These are phyloP conservation scores for Anguilla marmorata DNA, from an alignment of 2,797 vertebrate genomes.

Conservation along the genomic window DNA sequence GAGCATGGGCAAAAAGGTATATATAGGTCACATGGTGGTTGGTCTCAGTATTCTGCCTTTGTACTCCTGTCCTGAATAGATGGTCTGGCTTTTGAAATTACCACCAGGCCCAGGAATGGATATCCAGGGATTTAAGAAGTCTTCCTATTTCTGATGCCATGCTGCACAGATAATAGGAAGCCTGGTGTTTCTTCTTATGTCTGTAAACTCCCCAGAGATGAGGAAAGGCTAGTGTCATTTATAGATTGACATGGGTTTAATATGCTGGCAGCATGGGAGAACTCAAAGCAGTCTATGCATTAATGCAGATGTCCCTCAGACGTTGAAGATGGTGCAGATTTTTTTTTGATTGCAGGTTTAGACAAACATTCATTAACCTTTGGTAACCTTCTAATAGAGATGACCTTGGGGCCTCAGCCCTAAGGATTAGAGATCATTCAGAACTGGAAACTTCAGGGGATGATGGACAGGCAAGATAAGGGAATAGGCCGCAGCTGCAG, in stretches of 20 bases:
- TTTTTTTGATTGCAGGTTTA: not conserved
- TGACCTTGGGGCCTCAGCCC: not conserved
- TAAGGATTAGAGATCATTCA: not conserved
- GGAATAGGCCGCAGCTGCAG: not conserved
- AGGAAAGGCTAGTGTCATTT: not conserved
- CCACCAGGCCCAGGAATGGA: slow-evolving; percentile 45
- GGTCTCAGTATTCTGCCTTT: slow-evolving; percentile 45
- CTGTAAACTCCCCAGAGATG: not conserved
- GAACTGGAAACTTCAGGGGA: not conserved
- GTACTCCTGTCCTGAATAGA: slow-evolving; percentile 55
- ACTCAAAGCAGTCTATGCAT: not conserved
- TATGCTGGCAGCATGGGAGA: not conserved
- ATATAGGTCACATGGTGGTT: slow-evolving; percentile 37
- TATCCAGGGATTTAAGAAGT: slow-evolving; percentile 38
- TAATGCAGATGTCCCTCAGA: not conserved
- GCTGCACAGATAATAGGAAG: not conserved
- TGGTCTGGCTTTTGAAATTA: slow-evolving; percentile 43
- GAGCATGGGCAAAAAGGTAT: slow-evolving; percentile 23
- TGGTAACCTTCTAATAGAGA: not conserved
- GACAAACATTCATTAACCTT: not conserved
- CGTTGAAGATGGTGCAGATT: not conserved
- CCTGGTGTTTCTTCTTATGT: not conserved
- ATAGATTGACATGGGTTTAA: not conserved
- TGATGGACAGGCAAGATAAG: slow-evolving; percentile 14
- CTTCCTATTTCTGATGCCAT: not conserved